phyloP scores from a whole-genome alignment of 2,888 invertebrate genomes.

The Chalcis sispes region DNA sequence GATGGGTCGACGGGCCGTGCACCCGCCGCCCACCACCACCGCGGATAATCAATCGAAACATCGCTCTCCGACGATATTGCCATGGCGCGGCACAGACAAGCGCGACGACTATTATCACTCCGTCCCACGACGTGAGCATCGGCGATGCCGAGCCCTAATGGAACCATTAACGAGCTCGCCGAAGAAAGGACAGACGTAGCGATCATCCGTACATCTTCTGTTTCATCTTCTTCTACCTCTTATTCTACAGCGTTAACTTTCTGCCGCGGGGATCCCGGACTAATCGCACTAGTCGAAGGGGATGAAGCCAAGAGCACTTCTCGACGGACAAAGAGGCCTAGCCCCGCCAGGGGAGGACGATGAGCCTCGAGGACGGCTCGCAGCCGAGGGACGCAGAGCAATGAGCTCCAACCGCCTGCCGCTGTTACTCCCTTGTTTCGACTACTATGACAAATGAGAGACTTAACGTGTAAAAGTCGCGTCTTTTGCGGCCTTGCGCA shows the following conservation, averaged over 20 bases:
- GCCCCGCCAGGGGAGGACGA: neutral
- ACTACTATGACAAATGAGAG: neutral
- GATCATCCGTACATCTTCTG: neutral
- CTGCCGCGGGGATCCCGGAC: neutral
- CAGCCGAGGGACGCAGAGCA: neutral
- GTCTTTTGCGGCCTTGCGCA: neutral
- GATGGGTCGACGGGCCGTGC: slow-evolving; percentile 73
- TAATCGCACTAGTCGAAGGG: neutral
- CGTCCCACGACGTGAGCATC: neutral
- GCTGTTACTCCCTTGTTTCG: neutral
- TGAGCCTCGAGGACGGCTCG: neutral
- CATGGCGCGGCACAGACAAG: slow-evolving; percentile 30
- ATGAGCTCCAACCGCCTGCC: neutral
- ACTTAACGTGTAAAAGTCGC: neutral
- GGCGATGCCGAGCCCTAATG: too few relatives aligned
- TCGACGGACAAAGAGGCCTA: slow-evolving; percentile 16
- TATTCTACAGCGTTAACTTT: neutral
- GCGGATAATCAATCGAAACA: slow-evolving; percentile 76
- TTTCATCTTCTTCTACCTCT: neutral
- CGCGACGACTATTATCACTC: neutral
- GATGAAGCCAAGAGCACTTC: slow-evolving; percentile 11
- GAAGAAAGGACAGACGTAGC: neutral
- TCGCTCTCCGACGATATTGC: slow-evolving; percentile 62
- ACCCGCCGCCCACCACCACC: slow-evolving; percentile 69
- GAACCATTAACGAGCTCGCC: slow-evolving; percentile 21